Evolutionary conservation across 2,113 vertebrate species (phyloP), one percentile per base, ranked within the genome.

Genomic region (Hippocampus barbouri): DNA sequence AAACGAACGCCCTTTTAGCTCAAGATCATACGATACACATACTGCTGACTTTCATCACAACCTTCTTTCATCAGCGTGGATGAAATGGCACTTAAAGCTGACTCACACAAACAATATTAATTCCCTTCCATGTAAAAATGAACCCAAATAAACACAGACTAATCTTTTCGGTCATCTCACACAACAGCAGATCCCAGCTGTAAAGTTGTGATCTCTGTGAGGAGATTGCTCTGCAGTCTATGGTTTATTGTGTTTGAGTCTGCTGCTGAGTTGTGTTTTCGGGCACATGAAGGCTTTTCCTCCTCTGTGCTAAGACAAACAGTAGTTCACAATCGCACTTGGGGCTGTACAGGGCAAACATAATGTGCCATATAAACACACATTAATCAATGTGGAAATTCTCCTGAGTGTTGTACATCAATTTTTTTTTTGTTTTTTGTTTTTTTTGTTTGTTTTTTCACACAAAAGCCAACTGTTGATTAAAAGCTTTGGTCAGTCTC

Each of bases 221-320:
- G 63, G 70, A 78, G 75, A 80, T 79, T 61, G 62, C 74, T 73
- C 53, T 64, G 73, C 63, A 76, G 57, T 65, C 60, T 8, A 8
- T 34, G 60, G 86, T 90, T 91, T 87, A 87, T 86, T 86, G 71
- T 88, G 83, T 82, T 89, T 86, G 79, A 77, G 80, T 73, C 82
- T 84, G 79, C 73, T 68, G 77, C 75, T 77, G 75, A 69, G 57
- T 79, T 78, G 82, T 71, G 78, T 79, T 89, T 85, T 80, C 61
- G 67, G 11, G 45, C 73, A 85, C 79, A 91, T 89, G 81, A 89
- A 91, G 91, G 89, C 75, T 74, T 86, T 85, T 76, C 82, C 79
- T 89, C 87, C 77, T 54, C 79, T 77, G 87, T 75, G 41, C 79
- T 79, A 70, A 69, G 79, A 89, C 86, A 86, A 91, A 90, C 77